Percentiles rank a stretch among this genome's conserved stretches.
These are phyloP conservation scores for Cephalopholis sonnerati DNA, from an alignment of 2,113 vertebrate genomes.

Conservation along the genomic window DNA sequence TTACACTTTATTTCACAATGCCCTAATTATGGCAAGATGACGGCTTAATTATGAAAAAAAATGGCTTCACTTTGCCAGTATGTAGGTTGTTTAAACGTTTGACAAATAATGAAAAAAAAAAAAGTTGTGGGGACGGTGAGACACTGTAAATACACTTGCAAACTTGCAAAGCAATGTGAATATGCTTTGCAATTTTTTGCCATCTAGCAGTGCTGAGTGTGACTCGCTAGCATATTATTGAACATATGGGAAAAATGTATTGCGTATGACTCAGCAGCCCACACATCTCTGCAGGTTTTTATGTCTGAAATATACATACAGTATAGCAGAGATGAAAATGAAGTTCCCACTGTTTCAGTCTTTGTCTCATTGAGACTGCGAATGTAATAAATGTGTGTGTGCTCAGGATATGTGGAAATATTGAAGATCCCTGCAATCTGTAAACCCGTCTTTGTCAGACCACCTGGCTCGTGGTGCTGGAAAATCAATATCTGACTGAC, in stretches of 20 bases:
- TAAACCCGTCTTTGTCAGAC: not conserved
- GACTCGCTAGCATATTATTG: conserved; percentile 7
- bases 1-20: conserved; percentile 76
- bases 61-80: conserved; percentile 50
- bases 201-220: conserved; percentile 1
- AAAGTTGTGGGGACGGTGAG: conserved; percentile 17
- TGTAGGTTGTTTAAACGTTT: conserved; percentile 49
- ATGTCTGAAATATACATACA: conserved; percentile 11
- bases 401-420: not conserved
- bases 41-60: conserved; percentile 67
- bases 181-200: not conserved
- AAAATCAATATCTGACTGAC: conserved; percentile 46
- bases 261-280: conserved; percentile 41
- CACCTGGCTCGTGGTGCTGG: not conserved
- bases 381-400: conserved; percentile 6
- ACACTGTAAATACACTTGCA: conserved; percentile 8
- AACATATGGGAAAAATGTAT: conserved; percentile 28
- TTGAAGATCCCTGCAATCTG: not conserved
- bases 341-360: conserved; percentile 3
- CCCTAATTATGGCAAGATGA: conserved; percentile 78
- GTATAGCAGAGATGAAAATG: conserved; percentile 15
- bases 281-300: not conserved
- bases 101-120: conserved; percentile 49
- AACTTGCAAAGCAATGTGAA: conserved; percentile 7
- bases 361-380: not conserved